phyloP scores from a whole-genome alignment of 2,113 vertebrate genomes.

The Nymphicus hollandicus region DNA sequence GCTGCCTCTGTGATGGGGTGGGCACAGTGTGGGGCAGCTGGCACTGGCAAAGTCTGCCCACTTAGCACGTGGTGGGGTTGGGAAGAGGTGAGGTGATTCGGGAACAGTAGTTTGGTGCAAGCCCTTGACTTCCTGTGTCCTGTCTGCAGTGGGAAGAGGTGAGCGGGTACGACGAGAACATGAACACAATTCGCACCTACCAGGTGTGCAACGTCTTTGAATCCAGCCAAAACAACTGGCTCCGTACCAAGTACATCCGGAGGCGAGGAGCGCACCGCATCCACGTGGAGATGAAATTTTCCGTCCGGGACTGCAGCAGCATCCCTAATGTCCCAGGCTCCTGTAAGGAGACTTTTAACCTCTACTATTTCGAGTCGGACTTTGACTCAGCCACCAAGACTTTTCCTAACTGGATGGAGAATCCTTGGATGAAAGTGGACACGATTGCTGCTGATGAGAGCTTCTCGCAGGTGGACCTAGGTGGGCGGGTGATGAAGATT shows the following conservation, averaged over 20 bases:
- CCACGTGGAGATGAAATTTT: conserved; percentile 98
- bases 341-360: conserved; percentile 97
- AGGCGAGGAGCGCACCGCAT: conserved; percentile 89
- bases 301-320: conserved; percentile 94
- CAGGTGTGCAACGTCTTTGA: conserved; percentile 97
- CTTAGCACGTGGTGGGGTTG: fast-evolving
- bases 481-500: conserved; percentile 94
- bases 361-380: conserved; percentile 92
- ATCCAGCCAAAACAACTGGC: conserved; percentile 96
- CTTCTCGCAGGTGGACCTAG: conserved; percentile 95
- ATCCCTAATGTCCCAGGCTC: conserved; percentile 95
- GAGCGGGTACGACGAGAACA: conserved; percentile 95
- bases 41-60: fast-evolving
- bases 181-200: conserved; percentile 97
- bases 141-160: conserved; percentile 93
- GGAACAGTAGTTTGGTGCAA: fast-evolving
- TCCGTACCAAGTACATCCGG: conserved; percentile 90
- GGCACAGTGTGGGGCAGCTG: not conserved
- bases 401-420: conserved; percentile 94
- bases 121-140: not conserved
- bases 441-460: conserved; percentile 95
- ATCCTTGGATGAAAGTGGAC: conserved; percentile 96
- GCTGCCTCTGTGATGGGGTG: not conserved
- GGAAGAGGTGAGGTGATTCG: not conserved
- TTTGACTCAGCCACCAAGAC: conserved; percentile 83